Evolutionary conservation across 2,888 invertebrate genomes (phyloP), one percentile per base, ranked within the genome.

Genomic region (Nymphalis c-album): DNA sequence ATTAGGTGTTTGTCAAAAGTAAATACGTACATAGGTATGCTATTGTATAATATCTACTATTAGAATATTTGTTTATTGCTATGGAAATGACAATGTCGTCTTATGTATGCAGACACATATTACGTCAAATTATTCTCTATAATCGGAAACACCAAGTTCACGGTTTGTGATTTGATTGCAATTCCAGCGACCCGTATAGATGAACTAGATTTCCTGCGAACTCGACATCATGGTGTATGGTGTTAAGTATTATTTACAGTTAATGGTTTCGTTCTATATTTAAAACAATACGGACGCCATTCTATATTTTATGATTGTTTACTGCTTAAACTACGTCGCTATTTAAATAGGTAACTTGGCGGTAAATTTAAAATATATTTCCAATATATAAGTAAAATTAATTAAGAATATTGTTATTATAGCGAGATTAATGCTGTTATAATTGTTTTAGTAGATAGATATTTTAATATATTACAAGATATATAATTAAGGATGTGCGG

Each of bases 141-240:
- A 70, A 71, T 75, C 71, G 71, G 65, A 75, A 73, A 69, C 71
- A 63, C 60, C 69, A 74, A 75, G 74, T 78, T 81, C 76, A 78
- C 80, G 80, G 81, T 82, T 71, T 76, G 78, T 82, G 80, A 78
- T 78, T 83, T 73, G 76, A 82, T 80, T 82, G 77, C 77, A 76
- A 76, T 79, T 76, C 77, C 83, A 84, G 75, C 86, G 84, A 85
- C 81, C 85, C 84, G 84, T 87, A 81, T 76, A 84, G 81, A 84
- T 85, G 87, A 82, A 85, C 85, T 84, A 85, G 85, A 85, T 86
- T 86, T 86, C 83, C 85, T 84, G 85, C 80, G 80, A 80, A 80
- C 79, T 77, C 76, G 61, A 74, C 78, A 79, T 77, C 75, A 73
- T 78, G 74, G 76, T 71, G 69, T 63, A 66, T 47, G 59, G 62